Conservation (phyloP, 2,888 invertebrate species). For the Limulus polyphemus region DNA sequence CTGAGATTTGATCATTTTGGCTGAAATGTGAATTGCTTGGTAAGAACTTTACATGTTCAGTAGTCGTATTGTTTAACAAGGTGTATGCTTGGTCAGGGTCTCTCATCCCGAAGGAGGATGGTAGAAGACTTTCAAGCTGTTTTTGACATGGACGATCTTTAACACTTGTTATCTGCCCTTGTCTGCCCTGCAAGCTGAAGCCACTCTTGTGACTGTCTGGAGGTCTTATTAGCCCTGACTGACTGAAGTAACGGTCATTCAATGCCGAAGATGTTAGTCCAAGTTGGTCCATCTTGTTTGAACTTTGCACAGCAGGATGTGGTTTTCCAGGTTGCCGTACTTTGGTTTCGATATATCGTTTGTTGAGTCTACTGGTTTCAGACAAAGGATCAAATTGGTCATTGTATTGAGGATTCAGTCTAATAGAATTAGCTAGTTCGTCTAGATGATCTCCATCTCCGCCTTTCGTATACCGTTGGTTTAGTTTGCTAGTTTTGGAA, state of each 20-base stretch:
- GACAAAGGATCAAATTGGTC: not conserved
- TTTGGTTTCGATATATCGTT: not conserved
- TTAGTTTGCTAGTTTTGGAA: constrained; percentile 34
- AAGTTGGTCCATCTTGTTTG: constrained; percentile 16
- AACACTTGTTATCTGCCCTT: not conserved
- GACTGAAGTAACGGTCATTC: constrained; percentile 67
- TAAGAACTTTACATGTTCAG: constrained; percentile 23
- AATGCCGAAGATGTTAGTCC: constrained; percentile 49
- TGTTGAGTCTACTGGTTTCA: not conserved
- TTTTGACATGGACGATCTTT: not conserved
- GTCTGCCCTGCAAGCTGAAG: constrained; percentile 4
- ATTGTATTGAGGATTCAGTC: not conserved
- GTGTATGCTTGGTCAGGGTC: constrained; percentile 27
- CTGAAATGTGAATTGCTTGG: constrained; percentile 69
- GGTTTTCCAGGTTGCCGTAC: not conserved
- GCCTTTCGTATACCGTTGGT: constrained; percentile 31
- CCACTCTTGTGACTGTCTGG: constrained; percentile 1
- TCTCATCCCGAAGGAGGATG: constrained; percentile 17
- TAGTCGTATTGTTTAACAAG: constrained; percentile 4
- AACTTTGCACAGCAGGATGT: not conserved
- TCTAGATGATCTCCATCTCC: too few relatives aligned
- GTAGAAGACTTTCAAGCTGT: constrained; percentile 2
- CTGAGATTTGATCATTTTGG: constrained; percentile 58
- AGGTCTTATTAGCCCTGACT: constrained; percentile 11
- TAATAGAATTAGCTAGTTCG: constrained; percentile 1